Evolutionary conservation across 2,888 invertebrate species (phyloP), one percentile per base, ranked within the genome.

Genomic region (Apodemia mormo): DNA sequence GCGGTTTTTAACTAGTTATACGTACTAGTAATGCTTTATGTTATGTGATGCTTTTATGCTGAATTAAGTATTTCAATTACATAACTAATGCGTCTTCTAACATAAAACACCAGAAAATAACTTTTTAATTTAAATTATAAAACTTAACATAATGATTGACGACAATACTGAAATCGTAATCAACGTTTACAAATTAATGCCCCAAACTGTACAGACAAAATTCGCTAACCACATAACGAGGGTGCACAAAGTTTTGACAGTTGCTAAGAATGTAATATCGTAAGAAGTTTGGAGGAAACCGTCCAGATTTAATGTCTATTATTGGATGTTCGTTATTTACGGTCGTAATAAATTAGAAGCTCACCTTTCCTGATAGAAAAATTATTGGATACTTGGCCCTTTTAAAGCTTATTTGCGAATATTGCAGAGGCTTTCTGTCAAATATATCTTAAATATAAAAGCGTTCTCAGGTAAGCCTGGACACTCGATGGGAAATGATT

Each of bases 271-370:
- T 73, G 77, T 76, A 74, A 78, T 76, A 76, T 75, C 72, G 72
- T 70, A 68, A 65, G 69, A 76, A 78, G 71, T 76, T 75, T 66
- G 73, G 54, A 65, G 71, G 74, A 69, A 72, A 73, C 72, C 74
- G 70, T 68, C 71, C 68, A 73, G 76, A 76, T 76, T 77, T 76
- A 73, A 75, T 74, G 76, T 74, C 75, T 75, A 78, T 79, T 80
- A 80, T 79, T 78, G 77, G 79, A 76, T 76, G 73, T 74, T 71
- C 71, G 75, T 79, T 79, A 80, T 80, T 79, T 78, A 80, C 71
- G 76, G 73, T 71, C 68, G 75, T 72, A 72, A 78, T 80, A 78
- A 79, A 78, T 79, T 77, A 76, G 73, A 68, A 66, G 69, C 73
- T 76, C 76, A 79, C 77, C 77, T 77, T 74, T 67, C 70, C 22